Base-by-base conservation (phyloP, 1,140 invertebrate genomes). In the Drosophila aff. region DNA sequence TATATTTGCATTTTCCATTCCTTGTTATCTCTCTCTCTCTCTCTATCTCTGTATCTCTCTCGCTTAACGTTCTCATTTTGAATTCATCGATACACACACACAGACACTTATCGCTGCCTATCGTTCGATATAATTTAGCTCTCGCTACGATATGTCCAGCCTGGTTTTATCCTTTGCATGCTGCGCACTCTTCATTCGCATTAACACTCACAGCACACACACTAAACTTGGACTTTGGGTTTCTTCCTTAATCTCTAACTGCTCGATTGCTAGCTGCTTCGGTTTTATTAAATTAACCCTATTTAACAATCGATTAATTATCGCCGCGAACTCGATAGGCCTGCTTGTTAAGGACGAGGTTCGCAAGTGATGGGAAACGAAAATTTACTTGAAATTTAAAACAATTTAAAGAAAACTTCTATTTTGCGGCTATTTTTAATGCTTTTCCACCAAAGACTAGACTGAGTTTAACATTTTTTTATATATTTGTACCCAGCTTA, bases 241-340 rank as follows among this genome's bases (percentile, higher is more conserved):
- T 60, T 28, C 28, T 61, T 47, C 23, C 57, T 71, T 50, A 72
- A 26, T 43, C 55, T 79, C 75, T 79, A 79, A 86, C 55, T 41
- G 62, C 63, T 81, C 61, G 64, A 75, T 75, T 81, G 82, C 74
- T 79, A 63, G 73, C 58, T 81, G 82, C 78, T 85, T 84, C 69
- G 44, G 58, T 72, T 57, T 72, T 21, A 52, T 44, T 57, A 46
- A 68, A 33, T 53, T 44, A 71, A 53, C 26, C 26, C 16, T 53
- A 50, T 31, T 63, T 57, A 40, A 79, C 65, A 79, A 79, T 55
- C 41, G 23, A 69, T 33, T 47, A 74, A 38, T 49, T 38, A 59
- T 21, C 53, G 40, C 43, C 44, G 41, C 46, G 21, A 40, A 6
- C 2, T 60, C 65, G 33, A 76, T 80, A 43, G 38, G 50, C 36